Percentiles rank a stretch among this genome's conserved stretches.
Evolutionary conservation across 2,888 invertebrate genomes (phyloP).

Genomic region (Scaptomyza flava): DNA sequence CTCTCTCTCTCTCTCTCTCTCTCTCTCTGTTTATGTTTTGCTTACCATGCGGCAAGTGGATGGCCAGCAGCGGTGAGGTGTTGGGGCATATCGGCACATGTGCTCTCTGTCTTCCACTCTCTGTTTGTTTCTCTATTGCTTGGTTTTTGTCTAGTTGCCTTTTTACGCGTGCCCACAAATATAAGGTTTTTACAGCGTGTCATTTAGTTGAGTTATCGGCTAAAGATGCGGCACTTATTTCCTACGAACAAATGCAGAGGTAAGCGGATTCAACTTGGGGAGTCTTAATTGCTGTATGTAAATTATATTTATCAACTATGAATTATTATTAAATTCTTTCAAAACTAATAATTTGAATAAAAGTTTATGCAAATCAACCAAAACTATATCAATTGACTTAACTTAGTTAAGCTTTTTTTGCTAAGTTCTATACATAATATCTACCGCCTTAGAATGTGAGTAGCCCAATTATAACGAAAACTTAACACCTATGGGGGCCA

Average conservation of each 20-base stretch:
- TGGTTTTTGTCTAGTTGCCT: not conserved
- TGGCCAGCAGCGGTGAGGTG: not conserved
- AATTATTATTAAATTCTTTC: too few relatives aligned
- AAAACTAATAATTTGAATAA: not conserved
- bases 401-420: too few relatives aligned
- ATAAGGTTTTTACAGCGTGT: not conserved
- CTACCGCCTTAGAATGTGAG: too few relatives aligned
- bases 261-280: not conserved
- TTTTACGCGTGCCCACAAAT: not conserved
- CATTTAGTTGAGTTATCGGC: not conserved
- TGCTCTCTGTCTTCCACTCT: not conserved
- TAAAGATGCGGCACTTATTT: not conserved
- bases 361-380: too few relatives aligned
- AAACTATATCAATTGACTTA: too few relatives aligned
- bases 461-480: too few relatives aligned
- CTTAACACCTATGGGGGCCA: too few relatives aligned
- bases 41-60: conserved; percentile 11
- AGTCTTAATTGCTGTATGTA: not conserved
- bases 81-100: not conserved
- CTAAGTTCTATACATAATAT: too few relatives aligned
- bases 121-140: not conserved
- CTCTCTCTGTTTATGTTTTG: not conserved
- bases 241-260: too few relatives aligned
- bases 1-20: not conserved
- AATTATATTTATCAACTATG: not conserved